Conservation (phyloP, 2,797 vertebrate genomes). For the Caiman crocodilus region DNA sequence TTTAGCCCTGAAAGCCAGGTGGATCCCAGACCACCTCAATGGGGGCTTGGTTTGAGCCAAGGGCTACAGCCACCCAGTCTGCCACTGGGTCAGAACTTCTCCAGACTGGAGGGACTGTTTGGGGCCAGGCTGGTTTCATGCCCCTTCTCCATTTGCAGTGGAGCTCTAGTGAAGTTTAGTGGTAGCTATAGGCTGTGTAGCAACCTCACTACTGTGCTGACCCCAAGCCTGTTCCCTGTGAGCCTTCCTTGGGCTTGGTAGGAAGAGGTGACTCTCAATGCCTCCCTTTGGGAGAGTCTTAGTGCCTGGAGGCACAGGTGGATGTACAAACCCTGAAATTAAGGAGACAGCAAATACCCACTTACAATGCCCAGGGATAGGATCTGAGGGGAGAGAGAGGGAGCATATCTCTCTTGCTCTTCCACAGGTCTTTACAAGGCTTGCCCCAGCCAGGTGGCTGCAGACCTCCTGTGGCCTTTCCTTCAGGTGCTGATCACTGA, state of each 20-base stretch:
- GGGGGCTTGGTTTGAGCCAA: background rate
- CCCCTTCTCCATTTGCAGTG: background rate
- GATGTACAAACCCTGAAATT: too few relatives aligned
- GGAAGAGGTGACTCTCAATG: background rate
- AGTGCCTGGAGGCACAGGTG: background rate
- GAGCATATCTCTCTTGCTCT: background rate
- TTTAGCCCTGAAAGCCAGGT: too few relatives aligned
- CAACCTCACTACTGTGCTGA: background rate
- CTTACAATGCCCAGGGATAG: background rate
- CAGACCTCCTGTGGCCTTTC: background rate
- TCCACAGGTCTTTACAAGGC: too few relatives aligned
- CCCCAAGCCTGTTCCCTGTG: background rate
- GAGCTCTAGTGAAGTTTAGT: background rate
- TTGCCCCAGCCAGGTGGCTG: background rate
- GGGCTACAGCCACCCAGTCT: background rate
- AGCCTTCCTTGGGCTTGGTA: background rate
- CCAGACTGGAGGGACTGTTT: background rate
- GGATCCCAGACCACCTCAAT: background rate
- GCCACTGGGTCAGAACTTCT: background rate
- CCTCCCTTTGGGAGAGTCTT: background rate
- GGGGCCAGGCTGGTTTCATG: background rate
- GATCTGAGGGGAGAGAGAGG: too few relatives aligned
- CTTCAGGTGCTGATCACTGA: too few relatives aligned
- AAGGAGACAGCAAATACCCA: too few relatives aligned
- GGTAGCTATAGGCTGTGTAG: background rate